Percentiles rank a stretch among this genome's conserved stretches.
Conservation (phyloP, 2,797 vertebrate species). For the Myotis planiceps region DNA sequence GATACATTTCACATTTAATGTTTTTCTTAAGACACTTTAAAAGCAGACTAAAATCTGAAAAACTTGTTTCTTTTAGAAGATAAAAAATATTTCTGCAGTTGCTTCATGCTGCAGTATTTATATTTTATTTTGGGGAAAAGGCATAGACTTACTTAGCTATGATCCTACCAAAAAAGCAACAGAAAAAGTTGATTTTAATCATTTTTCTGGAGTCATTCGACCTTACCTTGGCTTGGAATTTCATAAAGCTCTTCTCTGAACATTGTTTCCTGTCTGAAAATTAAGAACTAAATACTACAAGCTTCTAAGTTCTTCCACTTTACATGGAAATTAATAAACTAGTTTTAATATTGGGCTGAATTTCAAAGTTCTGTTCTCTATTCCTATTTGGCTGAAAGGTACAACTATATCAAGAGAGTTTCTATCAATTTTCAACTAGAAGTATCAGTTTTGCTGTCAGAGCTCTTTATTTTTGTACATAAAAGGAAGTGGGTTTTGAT, state of each 20-base stretch:
- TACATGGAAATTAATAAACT: constrained; percentile 6
- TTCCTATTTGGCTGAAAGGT: constrained; percentile 16
- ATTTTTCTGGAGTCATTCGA: not conserved
- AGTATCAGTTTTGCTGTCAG: constrained; percentile 74
- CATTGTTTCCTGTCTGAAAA: constrained; percentile 68
- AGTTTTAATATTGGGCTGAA: not conserved
- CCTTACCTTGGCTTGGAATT: constrained; percentile 80
- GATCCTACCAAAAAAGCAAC: constrained; percentile 10
- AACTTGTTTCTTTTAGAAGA: constrained; percentile 9
- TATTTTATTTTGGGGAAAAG: constrained; percentile 5
- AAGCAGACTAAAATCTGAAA: constrained; percentile 30
- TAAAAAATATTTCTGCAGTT: not conserved
- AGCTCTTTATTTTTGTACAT: constrained; percentile 86
- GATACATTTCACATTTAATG: not conserved
- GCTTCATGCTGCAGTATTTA: not conserved
- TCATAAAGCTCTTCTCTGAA: constrained; percentile 68
- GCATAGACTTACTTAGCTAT: constrained; percentile 19
- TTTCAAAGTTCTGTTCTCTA: constrained; percentile 47
- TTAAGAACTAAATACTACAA: constrained; percentile 25
- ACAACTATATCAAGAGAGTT: constrained; percentile 63
- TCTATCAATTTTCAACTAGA: constrained; percentile 69
- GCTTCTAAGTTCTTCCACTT: constrained; percentile 46
- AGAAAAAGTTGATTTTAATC: constrained; percentile 45
- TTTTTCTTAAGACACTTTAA: constrained; percentile 24
- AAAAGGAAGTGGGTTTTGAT: constrained; percentile 94